A percentile compares a stretch with the other conserved stretches of the same genome.
phyloP scores from a whole-genome alignment of 2,888 invertebrate genomes.

The Hypselothyrea guttata region DNA sequence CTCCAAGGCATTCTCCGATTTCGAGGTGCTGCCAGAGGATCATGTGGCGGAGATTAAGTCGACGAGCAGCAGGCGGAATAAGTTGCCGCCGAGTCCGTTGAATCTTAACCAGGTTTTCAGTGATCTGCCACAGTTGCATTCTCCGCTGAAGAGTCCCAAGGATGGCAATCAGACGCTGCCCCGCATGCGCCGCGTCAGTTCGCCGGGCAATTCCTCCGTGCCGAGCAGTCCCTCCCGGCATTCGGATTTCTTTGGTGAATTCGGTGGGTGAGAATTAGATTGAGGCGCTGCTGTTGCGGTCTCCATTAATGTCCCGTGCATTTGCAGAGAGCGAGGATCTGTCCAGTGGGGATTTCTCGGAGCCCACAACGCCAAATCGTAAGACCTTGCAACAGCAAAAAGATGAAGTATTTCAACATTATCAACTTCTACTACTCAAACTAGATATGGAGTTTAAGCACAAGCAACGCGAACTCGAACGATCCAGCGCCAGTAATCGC shows the following conservation, averaged over 20 bases:
- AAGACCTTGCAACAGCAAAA: constrained; percentile 81
- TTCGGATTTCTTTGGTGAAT: constrained; percentile 87
- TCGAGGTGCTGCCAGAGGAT: constrained; percentile 81
- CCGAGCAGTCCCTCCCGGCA: constrained; percentile 87
- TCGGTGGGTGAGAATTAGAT: constrained; percentile 83
- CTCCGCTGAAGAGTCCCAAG: constrained; percentile 80
- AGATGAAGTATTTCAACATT: constrained; percentile 88
- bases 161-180: constrained; percentile 77
- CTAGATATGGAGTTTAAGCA: constrained; percentile 89
- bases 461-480: constrained; percentile 85
- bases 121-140: constrained; percentile 81
- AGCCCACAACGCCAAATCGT: constrained; percentile 81
- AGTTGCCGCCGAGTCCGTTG: constrained; percentile 80
- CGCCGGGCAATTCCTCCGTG: constrained; percentile 84
- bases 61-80: constrained; percentile 66
- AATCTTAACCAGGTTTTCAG: constrained; percentile 79
- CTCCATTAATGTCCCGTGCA: neutral
- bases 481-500: constrained; percentile 61
- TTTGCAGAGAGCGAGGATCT: constrained; percentile 81
- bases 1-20: constrained; percentile 77
- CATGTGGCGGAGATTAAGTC: constrained; percentile 78
- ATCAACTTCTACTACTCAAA: constrained; percentile 88
- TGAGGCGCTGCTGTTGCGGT: neutral
- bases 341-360: constrained; percentile 83
- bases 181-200: constrained; percentile 85